Percentiles rank a stretch among this genome's conserved stretches.
Conservation (phyloP, 2,888 invertebrate genomes). For the Alloscopus bannaensis region DNA sequence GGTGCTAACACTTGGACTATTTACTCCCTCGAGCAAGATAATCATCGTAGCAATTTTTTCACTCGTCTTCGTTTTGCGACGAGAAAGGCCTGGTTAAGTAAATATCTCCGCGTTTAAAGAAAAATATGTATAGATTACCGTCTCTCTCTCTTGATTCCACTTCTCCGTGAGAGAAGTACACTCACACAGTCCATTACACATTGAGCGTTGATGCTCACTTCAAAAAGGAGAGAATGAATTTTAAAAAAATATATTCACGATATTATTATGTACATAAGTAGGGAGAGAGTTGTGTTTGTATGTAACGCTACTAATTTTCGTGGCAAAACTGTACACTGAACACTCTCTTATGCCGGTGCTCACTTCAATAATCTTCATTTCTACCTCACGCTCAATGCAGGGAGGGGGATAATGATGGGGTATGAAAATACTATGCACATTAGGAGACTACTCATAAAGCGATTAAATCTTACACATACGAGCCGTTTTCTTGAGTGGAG, state of each 20-base stretch:
- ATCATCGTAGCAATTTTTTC: conserved; percentile 7
- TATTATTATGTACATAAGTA: too few relatives aligned
- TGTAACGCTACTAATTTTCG: too few relatives aligned
- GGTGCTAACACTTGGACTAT: not conserved
- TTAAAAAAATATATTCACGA: too few relatives aligned
- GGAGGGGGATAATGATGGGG: conserved; percentile 56
- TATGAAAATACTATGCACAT: conserved; percentile 58
- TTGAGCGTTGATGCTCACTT: too few relatives aligned
- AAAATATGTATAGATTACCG: too few relatives aligned
- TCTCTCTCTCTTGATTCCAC: too few relatives aligned
- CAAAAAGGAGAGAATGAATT: too few relatives aligned
- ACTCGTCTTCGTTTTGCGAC: too few relatives aligned
- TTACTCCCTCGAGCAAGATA: conserved; percentile 2
- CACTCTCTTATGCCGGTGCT: conserved; percentile 4
- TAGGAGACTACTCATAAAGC: conserved; percentile 53
- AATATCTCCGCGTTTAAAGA: not conserved
- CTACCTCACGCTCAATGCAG: conserved; percentile 54
- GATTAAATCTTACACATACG: conserved; percentile 55
- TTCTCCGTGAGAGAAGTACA: too few relatives aligned
- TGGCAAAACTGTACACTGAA: too few relatives aligned
- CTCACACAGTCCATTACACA: too few relatives aligned
- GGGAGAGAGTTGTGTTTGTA: too few relatives aligned
- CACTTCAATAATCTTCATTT: conserved; percentile 26
- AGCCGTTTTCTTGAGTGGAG: conserved; percentile 16
- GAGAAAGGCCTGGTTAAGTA: conserved; percentile 9